Percentiles rank a stretch among this genome's conserved stretches.
Evolutionary conservation across 2,888 invertebrate species (phyloP).

Genomic region (Drosophila neonasuta): DNA sequence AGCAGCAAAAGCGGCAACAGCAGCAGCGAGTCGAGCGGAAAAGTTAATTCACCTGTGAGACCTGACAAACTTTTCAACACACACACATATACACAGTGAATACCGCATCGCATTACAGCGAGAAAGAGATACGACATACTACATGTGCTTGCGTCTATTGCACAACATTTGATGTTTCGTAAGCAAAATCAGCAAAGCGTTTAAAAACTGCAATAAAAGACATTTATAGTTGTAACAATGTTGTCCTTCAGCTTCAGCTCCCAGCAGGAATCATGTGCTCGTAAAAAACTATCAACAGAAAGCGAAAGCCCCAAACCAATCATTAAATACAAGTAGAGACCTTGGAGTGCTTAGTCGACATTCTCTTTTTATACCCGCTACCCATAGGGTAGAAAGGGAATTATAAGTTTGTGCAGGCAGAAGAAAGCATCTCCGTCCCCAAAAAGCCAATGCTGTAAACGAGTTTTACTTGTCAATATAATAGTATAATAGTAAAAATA

Average conservation of each 20-base stretch:
- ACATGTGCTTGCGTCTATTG: constrained; percentile 18
- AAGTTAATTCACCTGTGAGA: constrained; percentile 78
- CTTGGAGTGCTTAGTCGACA: constrained; percentile 20
- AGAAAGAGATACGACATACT: neutral
- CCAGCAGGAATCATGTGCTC: constrained; percentile 48
- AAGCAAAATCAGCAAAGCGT: constrained; percentile 74
- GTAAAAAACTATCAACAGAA: constrained; percentile 61
- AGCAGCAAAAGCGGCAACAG: constrained; percentile 10
- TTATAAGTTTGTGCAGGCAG: too few relatives aligned
- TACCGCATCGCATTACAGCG: neutral
- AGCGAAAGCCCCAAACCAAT: constrained; percentile 53
- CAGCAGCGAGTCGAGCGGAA: constrained; percentile 65
- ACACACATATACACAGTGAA: constrained; percentile 6
- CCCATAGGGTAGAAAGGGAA: neutral
- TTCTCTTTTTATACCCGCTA: neutral
- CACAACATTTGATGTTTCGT: constrained; percentile 63
- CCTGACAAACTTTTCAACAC: constrained; percentile 70
- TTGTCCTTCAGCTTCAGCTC: constrained; percentile 57
- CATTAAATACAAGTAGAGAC: constrained; percentile 47
- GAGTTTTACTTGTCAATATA: too few relatives aligned
- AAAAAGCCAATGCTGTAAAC: too few relatives aligned
- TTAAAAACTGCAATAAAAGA: constrained; percentile 75
- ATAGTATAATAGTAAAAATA: too few relatives aligned
- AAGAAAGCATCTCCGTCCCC: too few relatives aligned
- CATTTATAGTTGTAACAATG: constrained; percentile 70